Evolutionary conservation across 2,113 vertebrate genomes (phyloP), one percentile per base, ranked within the genome.

Genomic region (Orycteropus afer): DNA sequence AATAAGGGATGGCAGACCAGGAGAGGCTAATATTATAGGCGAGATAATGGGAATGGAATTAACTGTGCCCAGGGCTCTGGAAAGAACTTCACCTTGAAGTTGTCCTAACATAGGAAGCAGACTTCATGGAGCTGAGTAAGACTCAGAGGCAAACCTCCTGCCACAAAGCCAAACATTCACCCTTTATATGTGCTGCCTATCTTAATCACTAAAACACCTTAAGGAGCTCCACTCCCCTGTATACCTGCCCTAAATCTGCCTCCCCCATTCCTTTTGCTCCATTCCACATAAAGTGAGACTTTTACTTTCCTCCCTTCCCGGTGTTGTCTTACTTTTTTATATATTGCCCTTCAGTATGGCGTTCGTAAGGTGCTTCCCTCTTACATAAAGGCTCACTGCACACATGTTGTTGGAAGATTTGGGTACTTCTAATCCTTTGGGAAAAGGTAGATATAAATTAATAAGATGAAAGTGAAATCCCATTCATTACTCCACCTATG

Each of bases 161-260:
- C 73, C 40, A 11, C 63, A 85, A 85, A 51, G 49, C 32, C 79
- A 61, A 18, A 29, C 5, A 29, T 34, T 77, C 67, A 45, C 42
- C 57, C 67, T 74, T 51, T 37, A 17, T 2, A n/a, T 0, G 0
- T 0, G 2, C 0, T 71, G 59, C 29, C 57, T 18, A 2, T 32
- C 89, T 83, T n/a, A 87, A 90, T 51, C 40, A 85, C 45, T 37
- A 14, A 84, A 40, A 9, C 45, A 37, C 20, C 40, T 47, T 22
- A 17, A 71, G 76, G 51, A 51, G 23, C n/a, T 59, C n/a, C 34
- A 34, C 49, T 7, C 32, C 4, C 76, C 37, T 7, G 4, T 29
- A 45, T 18, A 79, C 13, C 5, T 55, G 53, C 57, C 18, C 55
- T 29, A 2, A 4, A 9, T 32, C 37, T 73, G 67, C 37, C 49